phyloP scores from a whole-genome alignment of 2,113 vertebrate species.

The Recurvirostra avosetta region DNA sequence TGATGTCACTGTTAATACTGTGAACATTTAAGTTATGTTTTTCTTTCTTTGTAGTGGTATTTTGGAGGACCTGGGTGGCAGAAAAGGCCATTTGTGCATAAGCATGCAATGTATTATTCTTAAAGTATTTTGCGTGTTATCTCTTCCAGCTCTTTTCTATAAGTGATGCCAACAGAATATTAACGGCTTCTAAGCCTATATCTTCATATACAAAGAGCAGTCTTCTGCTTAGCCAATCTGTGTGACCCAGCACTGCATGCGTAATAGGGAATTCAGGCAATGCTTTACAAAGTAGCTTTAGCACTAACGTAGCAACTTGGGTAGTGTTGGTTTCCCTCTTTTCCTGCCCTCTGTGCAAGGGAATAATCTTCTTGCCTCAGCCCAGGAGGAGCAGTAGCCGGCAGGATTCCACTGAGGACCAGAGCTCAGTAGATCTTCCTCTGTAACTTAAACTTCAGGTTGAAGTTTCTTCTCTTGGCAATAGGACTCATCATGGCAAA shows the following conservation, averaged over 20 bases:
- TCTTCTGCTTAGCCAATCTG: neutral
- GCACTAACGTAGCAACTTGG: neutral
- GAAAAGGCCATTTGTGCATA: neutral
- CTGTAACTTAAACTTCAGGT: neutral
- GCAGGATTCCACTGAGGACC: neutral
- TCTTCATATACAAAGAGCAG: neutral
- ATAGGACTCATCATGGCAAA: neutral
- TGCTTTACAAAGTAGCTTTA: neutral
- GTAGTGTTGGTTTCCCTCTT: neutral
- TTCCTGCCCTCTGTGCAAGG: accelerated
- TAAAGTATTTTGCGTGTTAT: neutral
- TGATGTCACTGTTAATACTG: neutral
- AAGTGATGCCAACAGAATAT: neutral
- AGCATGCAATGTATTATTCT: accelerated
- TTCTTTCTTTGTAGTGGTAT: neutral
- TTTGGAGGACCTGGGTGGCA: neutral
- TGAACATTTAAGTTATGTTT: neutral
- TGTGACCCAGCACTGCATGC: neutral
- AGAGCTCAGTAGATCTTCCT: neutral
- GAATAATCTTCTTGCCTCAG: neutral
- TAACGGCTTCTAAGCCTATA: neutral
- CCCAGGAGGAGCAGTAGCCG: neutral
- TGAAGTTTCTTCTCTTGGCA: neutral
- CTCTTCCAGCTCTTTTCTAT: neutral
- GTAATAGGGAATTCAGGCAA: neutral